Percentiles rank a stretch among this genome's conserved stretches.
Evolutionary conservation across 37 sponge, comb jelly and placozoan species (phyloP).

Genomic region (Tethya wilhelma): DNA sequence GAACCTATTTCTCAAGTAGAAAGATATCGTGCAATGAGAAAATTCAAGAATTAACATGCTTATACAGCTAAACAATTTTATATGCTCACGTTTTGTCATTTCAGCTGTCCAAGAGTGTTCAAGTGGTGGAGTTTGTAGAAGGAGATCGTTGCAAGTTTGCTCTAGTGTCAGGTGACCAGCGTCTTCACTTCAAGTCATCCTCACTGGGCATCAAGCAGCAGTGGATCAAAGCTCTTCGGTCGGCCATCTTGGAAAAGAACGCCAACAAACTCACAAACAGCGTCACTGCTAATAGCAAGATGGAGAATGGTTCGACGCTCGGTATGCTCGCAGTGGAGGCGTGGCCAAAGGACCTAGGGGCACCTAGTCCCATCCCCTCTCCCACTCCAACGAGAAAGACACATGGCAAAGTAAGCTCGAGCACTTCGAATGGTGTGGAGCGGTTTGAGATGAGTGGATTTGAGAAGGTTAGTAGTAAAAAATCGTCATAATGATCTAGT

Average conservation of each 20-base stretch:
- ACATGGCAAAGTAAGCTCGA: too few species aligned
- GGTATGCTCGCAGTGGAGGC: neutral
- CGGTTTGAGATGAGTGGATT: too few species aligned
- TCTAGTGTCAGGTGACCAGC: conserved; percentile 46
- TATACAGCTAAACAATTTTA: too few species aligned
- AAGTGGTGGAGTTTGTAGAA: conserved; percentile 46
- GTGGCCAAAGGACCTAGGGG: neutral
- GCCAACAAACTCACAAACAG: neutral
- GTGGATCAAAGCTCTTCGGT: conserved; percentile 42
- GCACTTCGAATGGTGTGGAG: too few species aligned
- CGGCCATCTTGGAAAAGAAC: conserved; percentile 4
- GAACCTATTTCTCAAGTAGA: too few species aligned
- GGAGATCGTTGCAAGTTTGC: conserved; percentile 64
- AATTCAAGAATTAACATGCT: too few species aligned
- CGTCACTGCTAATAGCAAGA: neutral
- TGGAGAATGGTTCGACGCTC: neutral
- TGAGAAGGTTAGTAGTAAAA: too few species aligned
- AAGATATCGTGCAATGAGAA: too few species aligned
- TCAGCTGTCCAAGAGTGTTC: conserved; percentile 29
- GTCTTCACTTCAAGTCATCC: conserved; percentile 24
- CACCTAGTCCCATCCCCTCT: conserved; percentile 13
- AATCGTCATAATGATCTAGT: too few species aligned
- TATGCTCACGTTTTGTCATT: neutral
- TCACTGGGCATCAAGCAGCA: conserved; percentile 25
- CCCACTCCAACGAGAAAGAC: neutral